These are phyloP conservation scores for Pyrgilauda ruficollis DNA, from an alignment of 2,113 vertebrate genomes.

Conservation along the genomic window DNA sequence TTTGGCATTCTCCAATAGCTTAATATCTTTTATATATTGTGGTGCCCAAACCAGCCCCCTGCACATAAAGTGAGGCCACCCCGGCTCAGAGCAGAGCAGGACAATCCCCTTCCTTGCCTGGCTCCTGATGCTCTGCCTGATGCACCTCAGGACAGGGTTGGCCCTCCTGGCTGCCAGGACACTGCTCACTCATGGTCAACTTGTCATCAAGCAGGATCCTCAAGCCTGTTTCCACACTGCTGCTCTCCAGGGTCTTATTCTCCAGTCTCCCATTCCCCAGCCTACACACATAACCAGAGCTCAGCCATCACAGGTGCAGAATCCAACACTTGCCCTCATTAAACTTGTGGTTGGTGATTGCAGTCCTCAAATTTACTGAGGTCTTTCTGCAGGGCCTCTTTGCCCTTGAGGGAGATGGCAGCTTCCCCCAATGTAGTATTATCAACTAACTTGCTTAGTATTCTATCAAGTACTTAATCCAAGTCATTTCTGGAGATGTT, in stretches of 20 bases:
- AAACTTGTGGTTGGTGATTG: not conserved
- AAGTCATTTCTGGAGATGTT: not conserved
- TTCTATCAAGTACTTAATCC: fast-evolving
- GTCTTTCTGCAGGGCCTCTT: not conserved
- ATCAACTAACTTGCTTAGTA: not conserved
- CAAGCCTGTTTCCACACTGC: not conserved
- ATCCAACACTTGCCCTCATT: not conserved
- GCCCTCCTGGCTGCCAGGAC: not conserved
- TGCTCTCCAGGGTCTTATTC: not conserved
- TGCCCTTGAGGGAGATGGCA: not conserved
- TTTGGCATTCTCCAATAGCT: not conserved
- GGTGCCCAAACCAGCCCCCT: not conserved
- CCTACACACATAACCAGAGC: not conserved
- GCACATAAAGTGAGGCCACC: fast-evolving
- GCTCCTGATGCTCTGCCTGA: fast-evolving
- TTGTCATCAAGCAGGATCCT: not conserved
- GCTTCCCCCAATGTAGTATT: not conserved
- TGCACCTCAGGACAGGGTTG: fast-evolving
- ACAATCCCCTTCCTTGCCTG: fast-evolving
- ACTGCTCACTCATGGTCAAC: not conserved
- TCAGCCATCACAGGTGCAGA: not conserved
- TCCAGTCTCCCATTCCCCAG: not conserved
- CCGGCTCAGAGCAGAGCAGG: fast-evolving
- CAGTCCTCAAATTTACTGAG: not conserved
- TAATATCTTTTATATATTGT: not conserved